A percentile compares a stretch with the other conserved stretches of the same genome.
Evolutionary conservation across 2,113 vertebrate species (phyloP).

Genomic region (Cariama cristata): DNA sequence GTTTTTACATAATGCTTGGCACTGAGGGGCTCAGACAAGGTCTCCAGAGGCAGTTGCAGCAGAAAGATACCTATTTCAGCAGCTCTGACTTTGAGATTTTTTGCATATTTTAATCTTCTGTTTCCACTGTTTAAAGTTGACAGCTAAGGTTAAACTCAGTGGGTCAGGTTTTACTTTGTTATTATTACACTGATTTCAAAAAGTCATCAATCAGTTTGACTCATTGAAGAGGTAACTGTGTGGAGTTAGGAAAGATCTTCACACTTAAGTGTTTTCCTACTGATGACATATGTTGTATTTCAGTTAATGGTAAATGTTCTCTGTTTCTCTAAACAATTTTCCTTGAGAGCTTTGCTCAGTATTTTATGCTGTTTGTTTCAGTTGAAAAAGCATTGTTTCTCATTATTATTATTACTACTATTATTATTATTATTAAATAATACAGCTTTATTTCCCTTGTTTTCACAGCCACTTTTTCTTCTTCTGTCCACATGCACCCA

Average conservation of each 20-base stretch:
- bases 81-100: not conserved
- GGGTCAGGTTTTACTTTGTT: not conserved
- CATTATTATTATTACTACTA: not conserved
- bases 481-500: not conserved
- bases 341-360: not conserved
- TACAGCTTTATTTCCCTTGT: not conserved
- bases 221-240: not conserved
- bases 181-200: not conserved
- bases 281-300: conserved; percentile 20
- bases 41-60: not conserved
- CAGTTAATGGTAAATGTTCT: conserved; percentile 44
- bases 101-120: not conserved
- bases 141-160: not conserved
- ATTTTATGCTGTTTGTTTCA: not conserved
- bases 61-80: not conserved
- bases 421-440: not conserved
- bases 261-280: conserved; percentile 16
- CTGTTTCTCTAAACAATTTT: not conserved
- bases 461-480: not conserved
- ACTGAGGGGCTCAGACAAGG: not conserved
- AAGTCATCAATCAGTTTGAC: not conserved
- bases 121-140: conserved; percentile 1
- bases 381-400: not conserved
- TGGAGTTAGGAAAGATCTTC: not conserved
- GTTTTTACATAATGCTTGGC: not conserved